These are phyloP conservation scores for Morone chrysops DNA, from an alignment of 2,113 vertebrate species.

Conservation along the genomic window DNA sequence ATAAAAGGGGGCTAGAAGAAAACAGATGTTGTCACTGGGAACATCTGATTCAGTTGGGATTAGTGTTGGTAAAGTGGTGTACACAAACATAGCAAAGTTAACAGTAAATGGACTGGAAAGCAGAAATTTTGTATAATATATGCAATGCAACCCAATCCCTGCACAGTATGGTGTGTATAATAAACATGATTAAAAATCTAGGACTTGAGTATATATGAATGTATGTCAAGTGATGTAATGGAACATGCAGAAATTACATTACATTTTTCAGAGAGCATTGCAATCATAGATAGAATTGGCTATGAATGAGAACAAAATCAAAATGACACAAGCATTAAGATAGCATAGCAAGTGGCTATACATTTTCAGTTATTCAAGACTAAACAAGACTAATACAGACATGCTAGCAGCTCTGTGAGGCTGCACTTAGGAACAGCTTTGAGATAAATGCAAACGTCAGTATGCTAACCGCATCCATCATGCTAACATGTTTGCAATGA, in stretches of 20 bases:
- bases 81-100: conserved; percentile 6
- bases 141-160: neutral
- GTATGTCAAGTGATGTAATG: neutral
- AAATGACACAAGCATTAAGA: too few relatives aligned
- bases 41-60: conserved; percentile 6
- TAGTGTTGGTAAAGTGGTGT: neutral
- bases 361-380: too few relatives aligned
- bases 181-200: neutral
- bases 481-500: neutral
- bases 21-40: conserved; percentile 25
- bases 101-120: neutral
- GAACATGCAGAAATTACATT: too few relatives aligned
- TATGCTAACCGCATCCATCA: neutral
- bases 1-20: conserved; percentile 15
- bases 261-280: too few relatives aligned
- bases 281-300: too few relatives aligned
- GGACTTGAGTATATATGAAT: neutral
- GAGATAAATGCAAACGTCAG: neutral
- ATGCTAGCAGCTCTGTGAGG: neutral
- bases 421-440: too few relatives aligned
- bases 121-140: conserved; percentile 1
- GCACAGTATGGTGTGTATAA: neutral
- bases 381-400: too few relatives aligned
- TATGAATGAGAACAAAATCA: neutral
- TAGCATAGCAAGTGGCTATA: too few relatives aligned